Percentiles rank a stretch among this genome's conserved stretches.
Conservation (phyloP, 2,113 vertebrate species). For the Caloenas nicobarica region DNA sequence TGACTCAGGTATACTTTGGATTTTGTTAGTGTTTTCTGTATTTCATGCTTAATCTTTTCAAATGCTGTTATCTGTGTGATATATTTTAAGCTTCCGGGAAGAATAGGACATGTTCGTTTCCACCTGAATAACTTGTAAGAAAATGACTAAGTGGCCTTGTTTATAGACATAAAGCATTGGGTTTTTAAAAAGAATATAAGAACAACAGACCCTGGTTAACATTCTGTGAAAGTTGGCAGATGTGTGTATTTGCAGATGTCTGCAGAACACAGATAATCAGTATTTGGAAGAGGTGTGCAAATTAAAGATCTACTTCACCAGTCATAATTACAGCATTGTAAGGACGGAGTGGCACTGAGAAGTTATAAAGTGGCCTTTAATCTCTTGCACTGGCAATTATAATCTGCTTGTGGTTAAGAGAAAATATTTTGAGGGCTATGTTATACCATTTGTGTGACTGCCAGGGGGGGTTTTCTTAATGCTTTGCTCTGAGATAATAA, state of each 20-base stretch:
- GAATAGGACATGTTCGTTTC: conserved; percentile 42
- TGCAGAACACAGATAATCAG: conserved; percentile 62
- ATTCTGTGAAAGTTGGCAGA: conserved; percentile 59
- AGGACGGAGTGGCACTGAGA: not conserved
- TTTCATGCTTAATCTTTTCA: conserved; percentile 44
- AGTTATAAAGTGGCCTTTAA: conserved; percentile 54
- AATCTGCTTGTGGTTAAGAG: conserved; percentile 11
- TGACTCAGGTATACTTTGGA: not conserved
- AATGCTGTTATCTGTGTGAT: conserved; percentile 35
- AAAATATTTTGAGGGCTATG: conserved; percentile 8
- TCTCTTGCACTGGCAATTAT: conserved; percentile 47
- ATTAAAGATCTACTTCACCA: conserved; percentile 70
- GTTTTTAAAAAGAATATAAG: conserved; percentile 38
- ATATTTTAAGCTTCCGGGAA: conserved; percentile 53
- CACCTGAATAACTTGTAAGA: conserved; percentile 52
- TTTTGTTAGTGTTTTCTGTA: not conserved
- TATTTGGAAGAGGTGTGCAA: conserved; percentile 60
- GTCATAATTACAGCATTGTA: conserved; percentile 53
- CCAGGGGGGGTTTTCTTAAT: not conserved
- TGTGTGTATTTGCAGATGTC: conserved; percentile 63
- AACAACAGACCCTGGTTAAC: conserved; percentile 43
- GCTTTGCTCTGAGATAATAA: not conserved
- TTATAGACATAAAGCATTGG: conserved; percentile 61
- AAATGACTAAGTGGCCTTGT: conserved; percentile 66
- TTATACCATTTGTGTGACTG: not conserved